These are phyloP conservation scores for Pyrochroa serraticornis DNA, from an alignment of 2,888 invertebrate genomes.

Conservation along the genomic window DNA sequence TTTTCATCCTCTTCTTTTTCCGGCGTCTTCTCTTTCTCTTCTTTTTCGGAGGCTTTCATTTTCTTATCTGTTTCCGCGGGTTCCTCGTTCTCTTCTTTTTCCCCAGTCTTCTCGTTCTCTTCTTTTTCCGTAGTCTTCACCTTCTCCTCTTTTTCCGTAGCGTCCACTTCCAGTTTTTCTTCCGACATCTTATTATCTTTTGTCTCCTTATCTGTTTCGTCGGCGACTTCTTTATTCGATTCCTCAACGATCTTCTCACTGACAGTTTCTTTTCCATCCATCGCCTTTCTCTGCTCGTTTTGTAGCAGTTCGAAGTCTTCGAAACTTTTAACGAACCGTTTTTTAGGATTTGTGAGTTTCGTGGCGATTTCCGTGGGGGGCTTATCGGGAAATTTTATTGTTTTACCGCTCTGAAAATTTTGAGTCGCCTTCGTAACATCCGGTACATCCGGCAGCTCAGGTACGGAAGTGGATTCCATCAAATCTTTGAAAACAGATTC, in stretches of 20 bases:
- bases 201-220: constrained; percentile 15
- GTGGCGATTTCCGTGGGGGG: constrained; percentile 36
- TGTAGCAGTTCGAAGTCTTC: constrained; percentile 52
- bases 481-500: constrained; percentile 66
- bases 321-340: constrained; percentile 55
- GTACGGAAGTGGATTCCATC: constrained; percentile 66
- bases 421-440: constrained; percentile 53
- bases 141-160: neutral
- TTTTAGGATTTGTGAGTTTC: constrained; percentile 54
- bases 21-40: too few species aligned
- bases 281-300: constrained; percentile 37
- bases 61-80: constrained; percentile 1
- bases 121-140: neutral
- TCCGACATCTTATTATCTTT: neutral
- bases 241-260: neutral
- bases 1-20: too few species aligned
- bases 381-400: constrained; percentile 55
- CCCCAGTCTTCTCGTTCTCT: neutral
- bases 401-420: constrained; percentile 54
- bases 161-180: neutral
- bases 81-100: neutral
- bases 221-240: constrained; percentile 23
- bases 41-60: constrained; percentile 8
- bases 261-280: constrained; percentile 14
- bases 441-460: constrained; percentile 64